phyloP scores from a whole-genome alignment of 2,113 vertebrate species.

The Heterotis niloticus region DNA sequence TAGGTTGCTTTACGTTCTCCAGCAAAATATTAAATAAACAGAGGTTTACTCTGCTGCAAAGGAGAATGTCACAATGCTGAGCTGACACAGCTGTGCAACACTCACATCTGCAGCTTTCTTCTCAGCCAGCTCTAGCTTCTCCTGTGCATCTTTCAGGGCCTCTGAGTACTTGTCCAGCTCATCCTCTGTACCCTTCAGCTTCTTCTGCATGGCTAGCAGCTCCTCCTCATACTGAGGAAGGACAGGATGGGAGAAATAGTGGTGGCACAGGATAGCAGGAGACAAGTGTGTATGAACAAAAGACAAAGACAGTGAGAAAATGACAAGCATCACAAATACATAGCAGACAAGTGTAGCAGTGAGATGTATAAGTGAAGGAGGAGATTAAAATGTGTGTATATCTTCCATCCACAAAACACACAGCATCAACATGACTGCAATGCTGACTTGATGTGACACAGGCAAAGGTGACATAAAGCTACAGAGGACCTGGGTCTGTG shows the following conservation, averaged over 20 bases:
- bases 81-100: slow-evolving; percentile 34
- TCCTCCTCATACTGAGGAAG: slow-evolving; percentile 83
- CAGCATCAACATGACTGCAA: no score
- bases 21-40: no score
- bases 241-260: neutral
- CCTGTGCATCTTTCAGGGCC: slow-evolving; percentile 91
- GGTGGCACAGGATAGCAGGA: neutral
- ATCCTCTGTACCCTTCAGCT: slow-evolving; percentile 91
- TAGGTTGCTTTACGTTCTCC: no score
- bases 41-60: no score
- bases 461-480: no score
- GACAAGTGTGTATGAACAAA: neutral
- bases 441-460: no score
- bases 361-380: no score
- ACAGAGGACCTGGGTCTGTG: no score
- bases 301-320: neutral
- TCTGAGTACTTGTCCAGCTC: slow-evolving; percentile 94
- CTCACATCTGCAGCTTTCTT: slow-evolving; percentile 94
- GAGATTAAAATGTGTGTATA: no score
- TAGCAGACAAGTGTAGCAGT: no score
- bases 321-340: neutral
- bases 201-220: slow-evolving; percentile 89
- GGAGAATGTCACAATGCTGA: no score
- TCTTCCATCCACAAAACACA: no score
- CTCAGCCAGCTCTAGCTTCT: slow-evolving; percentile 92